Evolutionary conservation across 2,113 vertebrate species (phyloP).

Genomic region (Nerophis ophidion): DNA sequence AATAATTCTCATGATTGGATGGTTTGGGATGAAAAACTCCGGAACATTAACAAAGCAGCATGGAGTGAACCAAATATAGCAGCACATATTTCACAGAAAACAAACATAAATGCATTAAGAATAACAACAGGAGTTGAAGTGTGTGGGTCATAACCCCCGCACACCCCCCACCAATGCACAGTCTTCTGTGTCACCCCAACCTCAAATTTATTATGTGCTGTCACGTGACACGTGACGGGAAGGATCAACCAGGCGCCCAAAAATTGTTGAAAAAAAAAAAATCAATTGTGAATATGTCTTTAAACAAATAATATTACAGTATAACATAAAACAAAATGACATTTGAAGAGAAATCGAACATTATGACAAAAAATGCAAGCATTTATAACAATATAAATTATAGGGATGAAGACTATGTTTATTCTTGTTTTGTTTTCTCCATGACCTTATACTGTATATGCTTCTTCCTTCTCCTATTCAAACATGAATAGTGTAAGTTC

Average conservation of each 20-base stretch:
- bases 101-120: constrained; percentile 14
- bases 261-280: constrained; percentile 12
- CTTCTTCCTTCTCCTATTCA: too few species aligned
- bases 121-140: constrained; percentile 14
- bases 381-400: neutral
- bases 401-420: neutral
- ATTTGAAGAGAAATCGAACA: neutral
- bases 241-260: constrained; percentile 26
- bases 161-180: constrained; percentile 32
- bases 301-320: neutral
- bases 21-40: too few species aligned
- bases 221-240: constrained; percentile 39
- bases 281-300: constrained; percentile 34
- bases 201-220: constrained; percentile 46
- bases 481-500: too few species aligned
- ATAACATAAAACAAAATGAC: neutral
- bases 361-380: too few species aligned
- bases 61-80: constrained; percentile 18
- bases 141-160: constrained; percentile 25
- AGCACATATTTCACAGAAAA: constrained; percentile 2
- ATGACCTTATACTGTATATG: too few species aligned
- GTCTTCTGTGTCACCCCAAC: constrained; percentile 33
- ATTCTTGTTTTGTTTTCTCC: too few species aligned
- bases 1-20: neutral
- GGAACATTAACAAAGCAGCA: constrained; percentile 3